Evolutionary conservation across 2,113 vertebrate genomes (phyloP).

Genomic region (Clupea harengus): DNA sequence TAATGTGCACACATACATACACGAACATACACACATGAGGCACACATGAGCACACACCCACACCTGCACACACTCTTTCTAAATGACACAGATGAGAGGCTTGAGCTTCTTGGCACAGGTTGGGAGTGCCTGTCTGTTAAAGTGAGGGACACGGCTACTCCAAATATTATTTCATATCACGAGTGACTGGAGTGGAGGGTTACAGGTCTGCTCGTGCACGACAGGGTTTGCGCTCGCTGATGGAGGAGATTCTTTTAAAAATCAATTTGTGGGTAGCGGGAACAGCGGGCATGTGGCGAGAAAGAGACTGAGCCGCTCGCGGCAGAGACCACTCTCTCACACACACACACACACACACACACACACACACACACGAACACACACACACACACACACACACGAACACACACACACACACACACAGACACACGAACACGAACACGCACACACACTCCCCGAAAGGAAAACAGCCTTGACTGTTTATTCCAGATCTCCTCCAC

Average conservation of each 20-base stretch:
- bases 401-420: not conserved
- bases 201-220: slow-evolving; percentile 14
- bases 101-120: slow-evolving; percentile 45
- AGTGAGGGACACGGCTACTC: slow-evolving; percentile 56
- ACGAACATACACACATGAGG: too few relatives aligned
- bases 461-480: not conserved
- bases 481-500: not conserved
- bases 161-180: slow-evolving; percentile 61
- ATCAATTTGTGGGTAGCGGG: slow-evolving; percentile 57
- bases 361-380: not conserved
- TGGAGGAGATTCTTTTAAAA: slow-evolving; percentile 61
- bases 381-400: not conserved
- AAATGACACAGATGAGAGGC: slow-evolving; percentile 53
- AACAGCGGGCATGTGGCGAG: slow-evolving; percentile 25
- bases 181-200: slow-evolving; percentile 44
- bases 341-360: not conserved
- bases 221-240: slow-evolving; percentile 60
- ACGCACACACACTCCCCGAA: not conserved
- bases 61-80: slow-evolving; percentile 19
- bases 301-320: not conserved
- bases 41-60: not conserved
- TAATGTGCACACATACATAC: not conserved
- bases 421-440: not conserved
- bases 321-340: not conserved
- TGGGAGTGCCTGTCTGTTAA: slow-evolving; percentile 60